Evolutionary conservation across 92 coral and sea anemone species (phyloP).

Genomic region (Hydrozoanthus gracilis): DNA sequence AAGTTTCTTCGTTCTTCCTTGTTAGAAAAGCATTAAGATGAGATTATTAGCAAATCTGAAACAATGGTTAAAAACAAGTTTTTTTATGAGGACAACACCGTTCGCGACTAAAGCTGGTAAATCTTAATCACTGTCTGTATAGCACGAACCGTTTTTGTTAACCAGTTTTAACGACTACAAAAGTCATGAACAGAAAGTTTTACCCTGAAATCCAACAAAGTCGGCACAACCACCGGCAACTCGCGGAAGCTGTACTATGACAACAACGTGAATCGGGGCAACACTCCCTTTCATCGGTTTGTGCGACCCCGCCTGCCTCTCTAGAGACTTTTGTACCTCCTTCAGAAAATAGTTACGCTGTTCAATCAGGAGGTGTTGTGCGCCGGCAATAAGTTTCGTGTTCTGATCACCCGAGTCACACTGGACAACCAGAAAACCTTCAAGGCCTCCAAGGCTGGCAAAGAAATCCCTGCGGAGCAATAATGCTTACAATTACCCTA

Average conservation of each 20-base stretch:
- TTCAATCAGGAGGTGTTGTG: conserved; percentile 83
- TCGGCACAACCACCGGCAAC: conserved; percentile 78
- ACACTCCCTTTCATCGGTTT: background rate
- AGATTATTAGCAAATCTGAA: too few species aligned
- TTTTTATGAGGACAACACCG: too few species aligned
- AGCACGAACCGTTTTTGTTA: background rate
- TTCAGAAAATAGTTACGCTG: conserved; percentile 63
- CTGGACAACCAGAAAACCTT: conserved; percentile 86
- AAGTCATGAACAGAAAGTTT: background rate
- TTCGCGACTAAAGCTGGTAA: background rate
- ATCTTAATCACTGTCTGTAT: background rate
- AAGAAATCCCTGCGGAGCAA: conserved; percentile 64
- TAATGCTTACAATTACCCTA: background rate
- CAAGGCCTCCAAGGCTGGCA: conserved; percentile 81
- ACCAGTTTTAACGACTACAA: background rate
- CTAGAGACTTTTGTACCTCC: conserved; percentile 37
- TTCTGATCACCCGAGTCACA: conserved; percentile 78
- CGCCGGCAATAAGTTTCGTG: conserved; percentile 81
- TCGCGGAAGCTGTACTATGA: conserved; percentile 85
- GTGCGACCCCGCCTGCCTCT: background rate
- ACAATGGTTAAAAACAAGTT: too few species aligned
- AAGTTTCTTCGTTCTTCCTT: too few species aligned
- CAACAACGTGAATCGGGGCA: conserved; percentile 71
- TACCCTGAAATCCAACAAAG: conserved; percentile 85
- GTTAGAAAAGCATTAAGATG: too few species aligned